These are phyloP conservation scores for Corythornis vintsioides DNA, from an alignment of 2,113 vertebrate genomes.

Conservation along the genomic window DNA sequence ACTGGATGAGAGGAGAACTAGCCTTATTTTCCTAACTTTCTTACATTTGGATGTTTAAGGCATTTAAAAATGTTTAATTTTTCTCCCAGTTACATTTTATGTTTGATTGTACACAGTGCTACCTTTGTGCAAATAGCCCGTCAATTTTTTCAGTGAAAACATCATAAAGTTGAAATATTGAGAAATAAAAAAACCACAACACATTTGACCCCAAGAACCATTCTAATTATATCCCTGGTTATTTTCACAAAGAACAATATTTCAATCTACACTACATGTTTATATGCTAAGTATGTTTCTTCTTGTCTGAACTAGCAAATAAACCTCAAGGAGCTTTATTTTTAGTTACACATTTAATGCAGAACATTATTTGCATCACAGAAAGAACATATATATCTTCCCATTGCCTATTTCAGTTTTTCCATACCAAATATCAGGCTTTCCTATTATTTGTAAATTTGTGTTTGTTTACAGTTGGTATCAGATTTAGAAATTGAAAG, in stretches of 20 bases:
- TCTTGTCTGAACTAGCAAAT: constrained; percentile 60
- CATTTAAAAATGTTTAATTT: not conserved
- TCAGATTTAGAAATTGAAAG: constrained; percentile 37
- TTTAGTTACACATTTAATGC: constrained; percentile 44
- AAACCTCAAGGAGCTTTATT: constrained; percentile 60
- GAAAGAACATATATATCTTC: constrained; percentile 25
- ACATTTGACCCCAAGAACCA: not conserved
- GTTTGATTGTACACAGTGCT: not conserved
- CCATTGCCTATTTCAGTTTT: constrained; percentile 3
- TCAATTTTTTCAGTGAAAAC: not conserved
- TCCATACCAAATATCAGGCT: constrained; percentile 18
- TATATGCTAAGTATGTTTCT: constrained; percentile 50
- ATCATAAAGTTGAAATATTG: not conserved
- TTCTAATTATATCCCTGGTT: constrained; percentile 43
- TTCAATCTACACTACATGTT: constrained; percentile 24
- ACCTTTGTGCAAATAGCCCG: not conserved
- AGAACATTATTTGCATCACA: constrained; percentile 46
- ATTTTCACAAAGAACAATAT: constrained; percentile 31
- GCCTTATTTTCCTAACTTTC: not conserved
- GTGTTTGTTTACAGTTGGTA: constrained; percentile 46
- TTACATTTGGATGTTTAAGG: not conserved
- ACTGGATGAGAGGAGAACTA: not conserved
- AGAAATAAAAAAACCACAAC: not conserved
- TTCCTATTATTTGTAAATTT: constrained; percentile 43
- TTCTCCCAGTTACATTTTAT: not conserved